phyloP scores from a whole-genome alignment of 2,888 invertebrate genomes.

The Sepiola atlantica region DNA sequence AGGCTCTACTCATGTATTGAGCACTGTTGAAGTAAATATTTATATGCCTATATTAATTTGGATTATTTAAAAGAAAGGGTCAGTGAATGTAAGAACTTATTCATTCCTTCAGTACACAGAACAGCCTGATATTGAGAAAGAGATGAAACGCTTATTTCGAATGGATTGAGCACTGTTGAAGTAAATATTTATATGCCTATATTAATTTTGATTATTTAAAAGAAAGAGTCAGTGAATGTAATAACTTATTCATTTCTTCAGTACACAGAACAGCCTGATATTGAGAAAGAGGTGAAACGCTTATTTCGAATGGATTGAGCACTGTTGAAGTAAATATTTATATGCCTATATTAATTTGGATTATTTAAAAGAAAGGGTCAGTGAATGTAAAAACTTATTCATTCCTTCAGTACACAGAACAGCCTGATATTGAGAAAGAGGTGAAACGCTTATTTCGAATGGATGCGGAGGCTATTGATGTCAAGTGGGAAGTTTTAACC shows the following conservation, averaged over 20 bases:
- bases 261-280: conserved; percentile 96
- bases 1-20: too few species aligned
- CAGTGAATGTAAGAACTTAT: not conserved
- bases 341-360: too few species aligned
- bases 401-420: conserved; percentile 84
- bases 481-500: conserved; percentile 72
- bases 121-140: conserved; percentile 97
- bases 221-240: too few species aligned
- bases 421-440: conserved; percentile 98
- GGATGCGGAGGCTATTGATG: conserved; percentile 87
- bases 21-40: too few species aligned
- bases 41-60: too few species aligned
- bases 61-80: too few species aligned
- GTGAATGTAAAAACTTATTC: not conserved
- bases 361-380: too few species aligned
- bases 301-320: conserved; percentile 88
- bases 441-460: conserved; percentile 90
- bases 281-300: conserved; percentile 97
- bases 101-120: conserved; percentile 82
- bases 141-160: conserved; percentile 92
- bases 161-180: too few species aligned
- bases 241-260: conserved; percentile 55
- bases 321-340: too few species aligned
- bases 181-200: too few species aligned
- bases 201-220: too few species aligned